Evolutionary conservation across 1,140 invertebrate genomes (phyloP), one percentile per base, ranked within the genome.

Genomic region (Brachionus rotundiformis): DNA sequence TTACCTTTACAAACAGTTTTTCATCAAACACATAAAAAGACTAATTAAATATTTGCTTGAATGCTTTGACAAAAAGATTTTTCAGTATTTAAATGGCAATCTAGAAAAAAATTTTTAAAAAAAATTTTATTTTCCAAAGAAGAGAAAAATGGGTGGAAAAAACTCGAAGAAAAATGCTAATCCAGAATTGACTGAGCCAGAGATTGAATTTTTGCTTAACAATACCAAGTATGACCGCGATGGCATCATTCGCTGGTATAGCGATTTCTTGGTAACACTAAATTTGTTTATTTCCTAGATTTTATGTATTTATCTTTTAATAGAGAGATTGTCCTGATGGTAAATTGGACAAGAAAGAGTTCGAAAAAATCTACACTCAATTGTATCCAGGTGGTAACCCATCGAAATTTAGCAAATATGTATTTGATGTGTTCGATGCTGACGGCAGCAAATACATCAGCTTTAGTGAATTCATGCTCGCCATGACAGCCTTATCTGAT

Each of bases 171-270:
- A 79, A n/a, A 33, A n/a, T 39, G 47, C 47, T 0, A 54, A 33
- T 19, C 31, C 59, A 39, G 76, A 81, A 19, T 65, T 85, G 54
- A 59, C 84, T 16, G 83, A 84, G 25, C 87, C 88, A 82, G 87
- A 89, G 77, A 83, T 88, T 41, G 83, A 85, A 6, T 88, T 88
- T 83, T 83, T 89, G n/a, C 84, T 85, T 65, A 83, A 84, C 39
- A 88, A 89, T 82, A 88, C 88, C 68, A 86, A 87, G 27, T 89
- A 87, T 82, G 85, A 85, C 49, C 86, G 87, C 75, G 83, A 84
- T 33, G 86, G 88, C 83, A 88, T 89, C 47, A 86, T 87, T 82
- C 84, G 87, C 81, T 89, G 88, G 88, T 88, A 88, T 79, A 84
- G 86, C 68, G 88, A 87, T 27, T 89, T 89, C 71, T 88, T 88